Conservation (phyloP, 2,888 invertebrate genomes). For the Tenodera sinensis region DNA sequence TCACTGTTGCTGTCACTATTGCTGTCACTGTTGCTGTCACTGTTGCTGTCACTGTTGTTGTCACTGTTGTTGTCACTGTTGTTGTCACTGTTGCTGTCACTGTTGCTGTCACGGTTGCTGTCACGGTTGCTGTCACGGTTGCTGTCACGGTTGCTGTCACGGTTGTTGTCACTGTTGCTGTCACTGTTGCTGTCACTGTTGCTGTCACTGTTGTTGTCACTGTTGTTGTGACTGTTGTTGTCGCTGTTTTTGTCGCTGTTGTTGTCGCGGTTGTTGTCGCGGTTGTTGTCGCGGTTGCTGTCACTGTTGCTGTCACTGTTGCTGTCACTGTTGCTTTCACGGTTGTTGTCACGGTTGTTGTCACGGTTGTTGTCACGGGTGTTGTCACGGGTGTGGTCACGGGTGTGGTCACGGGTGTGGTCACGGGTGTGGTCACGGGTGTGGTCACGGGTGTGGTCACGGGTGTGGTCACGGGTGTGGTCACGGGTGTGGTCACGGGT, state of each 20-base stretch:
- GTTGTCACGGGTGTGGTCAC: too few species aligned
- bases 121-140: neutral
- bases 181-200: too few species aligned
- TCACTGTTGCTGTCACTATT: neutral
- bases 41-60: conserved; percentile 10
- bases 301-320: conserved; percentile 9
- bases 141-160: neutral
- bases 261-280: too few species aligned
- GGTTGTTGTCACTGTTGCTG: too few species aligned
- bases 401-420: too few species aligned
- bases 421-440: too few species aligned
- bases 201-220: neutral
- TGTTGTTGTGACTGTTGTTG: neutral
- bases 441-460: too few species aligned
- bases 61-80: neutral
- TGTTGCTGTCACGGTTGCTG: neutral
- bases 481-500: too few species aligned
- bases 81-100: neutral
- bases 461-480: too few species aligned
- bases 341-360: too few species aligned
- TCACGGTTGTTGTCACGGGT: too few species aligned
- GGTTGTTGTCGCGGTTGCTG: neutral
- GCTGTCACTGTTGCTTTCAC: too few species aligned
- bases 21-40: conserved; percentile 2
- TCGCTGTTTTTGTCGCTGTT: neutral